These are phyloP conservation scores for Cheilinus undulatus DNA, from an alignment of 2,113 vertebrate species.

Conservation along the genomic window DNA sequence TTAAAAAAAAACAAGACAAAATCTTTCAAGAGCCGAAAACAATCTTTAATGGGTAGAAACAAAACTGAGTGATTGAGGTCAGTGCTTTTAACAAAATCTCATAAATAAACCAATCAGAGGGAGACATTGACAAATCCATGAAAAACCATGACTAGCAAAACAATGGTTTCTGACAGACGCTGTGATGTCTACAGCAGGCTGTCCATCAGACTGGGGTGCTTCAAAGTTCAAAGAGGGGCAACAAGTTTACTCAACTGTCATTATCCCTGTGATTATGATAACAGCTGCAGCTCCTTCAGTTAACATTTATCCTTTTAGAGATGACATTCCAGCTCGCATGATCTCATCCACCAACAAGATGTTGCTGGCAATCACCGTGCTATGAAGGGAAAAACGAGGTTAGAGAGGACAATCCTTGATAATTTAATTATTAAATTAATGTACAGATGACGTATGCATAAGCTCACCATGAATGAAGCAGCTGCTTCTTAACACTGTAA, in stretches of 20 bases:
- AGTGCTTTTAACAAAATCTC: slow-evolving; percentile 88
- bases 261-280: slow-evolving; percentile 40
- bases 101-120: slow-evolving; percentile 84
- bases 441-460: background rate
- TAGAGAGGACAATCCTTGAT: too few species aligned
- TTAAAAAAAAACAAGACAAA: slow-evolving; percentile 21
- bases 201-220: slow-evolving; percentile 49
- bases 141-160: slow-evolving; percentile 46
- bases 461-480: slow-evolving; percentile 96
- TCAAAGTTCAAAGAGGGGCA: slow-evolving; percentile 44
- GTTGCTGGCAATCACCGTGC: slow-evolving; percentile 97
- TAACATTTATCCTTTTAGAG: slow-evolving; percentile 91
- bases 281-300: slow-evolving; percentile 29
- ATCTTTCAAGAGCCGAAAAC: slow-evolving; percentile 68
- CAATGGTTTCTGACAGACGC: slow-evolving; percentile 54
- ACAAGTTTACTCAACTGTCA: slow-evolving; percentile 34
- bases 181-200: slow-evolving; percentile 23
- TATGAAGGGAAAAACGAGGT: slow-evolving; percentile 55
- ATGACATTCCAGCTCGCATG: slow-evolving; percentile 98
- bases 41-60: slow-evolving; percentile 87
- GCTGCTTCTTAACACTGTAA: slow-evolving; percentile 97
- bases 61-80: slow-evolving; percentile 73
- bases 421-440: background rate
- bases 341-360: slow-evolving; percentile 98
- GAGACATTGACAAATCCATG: slow-evolving; percentile 66